Conservation (phyloP, 2,888 invertebrate species). For the Sesia bembeciformis region DNA sequence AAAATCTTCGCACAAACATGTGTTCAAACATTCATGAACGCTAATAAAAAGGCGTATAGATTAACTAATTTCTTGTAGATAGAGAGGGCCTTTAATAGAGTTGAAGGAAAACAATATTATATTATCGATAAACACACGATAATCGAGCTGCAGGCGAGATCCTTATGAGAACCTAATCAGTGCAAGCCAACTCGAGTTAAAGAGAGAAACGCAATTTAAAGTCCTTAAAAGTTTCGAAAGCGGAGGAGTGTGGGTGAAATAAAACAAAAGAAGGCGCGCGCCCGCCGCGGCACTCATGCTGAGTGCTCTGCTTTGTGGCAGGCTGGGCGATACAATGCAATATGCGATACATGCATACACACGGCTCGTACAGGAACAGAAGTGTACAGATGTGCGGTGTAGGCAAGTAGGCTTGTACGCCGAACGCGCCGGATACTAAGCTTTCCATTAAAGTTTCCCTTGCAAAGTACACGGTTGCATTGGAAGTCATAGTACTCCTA, state of each 20-base stretch:
- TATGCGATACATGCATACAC: slow-evolving; percentile 16
- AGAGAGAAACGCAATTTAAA: slow-evolving; percentile 61
- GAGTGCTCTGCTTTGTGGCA: slow-evolving; percentile 70
- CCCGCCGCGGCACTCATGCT: slow-evolving; percentile 58
- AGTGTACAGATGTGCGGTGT: neutral
- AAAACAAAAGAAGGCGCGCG: slow-evolving; percentile 57
- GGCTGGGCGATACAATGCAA: slow-evolving; percentile 59
- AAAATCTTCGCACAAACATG: neutral
- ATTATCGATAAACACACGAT: no score
- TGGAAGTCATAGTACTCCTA: no score
- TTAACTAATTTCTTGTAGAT: no score
- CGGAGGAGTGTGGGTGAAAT: slow-evolving; percentile 65
- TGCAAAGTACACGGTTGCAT: neutral
- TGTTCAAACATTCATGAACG: no score
- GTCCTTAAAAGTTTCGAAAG: slow-evolving; percentile 65
- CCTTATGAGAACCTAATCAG: no score
- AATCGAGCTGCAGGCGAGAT: no score
- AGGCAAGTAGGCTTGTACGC: neutral
- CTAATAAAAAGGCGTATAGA: no score
- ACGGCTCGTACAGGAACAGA: neutral
- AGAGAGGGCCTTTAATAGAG: no score
- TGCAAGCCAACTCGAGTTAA: slow-evolving; percentile 27
- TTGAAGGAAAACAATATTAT: no score
- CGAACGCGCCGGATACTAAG: neutral
- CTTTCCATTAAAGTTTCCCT: neutral